A percentile compares a stretch with the other conserved stretches of the same genome.
Conservation (phyloP, 2,888 invertebrate genomes). For the Tanypteryx hageni region DNA sequence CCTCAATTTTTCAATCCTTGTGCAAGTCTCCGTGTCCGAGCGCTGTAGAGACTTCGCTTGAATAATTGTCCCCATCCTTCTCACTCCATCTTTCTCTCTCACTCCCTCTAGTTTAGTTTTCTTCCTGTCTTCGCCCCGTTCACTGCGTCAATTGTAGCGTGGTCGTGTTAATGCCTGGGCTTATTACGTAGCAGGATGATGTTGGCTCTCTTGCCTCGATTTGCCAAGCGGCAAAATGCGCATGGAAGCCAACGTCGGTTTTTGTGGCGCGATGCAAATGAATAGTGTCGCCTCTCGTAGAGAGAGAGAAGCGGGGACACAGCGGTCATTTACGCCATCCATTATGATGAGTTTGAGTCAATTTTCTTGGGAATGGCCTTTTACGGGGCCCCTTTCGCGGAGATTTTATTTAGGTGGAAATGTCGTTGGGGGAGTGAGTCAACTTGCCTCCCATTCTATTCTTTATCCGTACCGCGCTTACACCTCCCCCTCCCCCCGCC, state of each 20-base stretch:
- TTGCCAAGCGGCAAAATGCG: too few relatives aligned
- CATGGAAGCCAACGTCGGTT: neutral
- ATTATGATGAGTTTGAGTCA: constrained; percentile 23
- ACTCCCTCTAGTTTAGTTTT: neutral
- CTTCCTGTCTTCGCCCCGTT: neutral
- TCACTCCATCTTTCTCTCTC: neutral
- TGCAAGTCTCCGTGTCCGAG: too few relatives aligned
- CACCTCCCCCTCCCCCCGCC: too few relatives aligned
- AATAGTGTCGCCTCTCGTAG: neutral
- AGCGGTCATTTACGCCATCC: constrained; percentile 1
- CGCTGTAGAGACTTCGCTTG: too few relatives aligned
- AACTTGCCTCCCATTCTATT: too few relatives aligned
- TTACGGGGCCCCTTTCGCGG: neutral
- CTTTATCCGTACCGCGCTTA: too few relatives aligned
- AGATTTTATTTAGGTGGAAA: neutral
- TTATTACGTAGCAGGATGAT: neutral
- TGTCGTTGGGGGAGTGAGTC: too few relatives aligned
- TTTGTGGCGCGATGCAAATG: neutral
- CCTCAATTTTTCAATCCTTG: too few relatives aligned
- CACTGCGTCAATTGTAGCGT: neutral
- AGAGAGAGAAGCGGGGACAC: neutral
- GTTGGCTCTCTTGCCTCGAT: neutral
- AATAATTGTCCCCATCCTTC: too few relatives aligned
- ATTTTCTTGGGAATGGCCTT: neutral
- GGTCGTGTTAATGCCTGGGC: neutral